These are phyloP conservation scores for Etheostoma nigrum DNA, from an alignment of 2,797 vertebrate genomes.

Conservation along the genomic window DNA sequence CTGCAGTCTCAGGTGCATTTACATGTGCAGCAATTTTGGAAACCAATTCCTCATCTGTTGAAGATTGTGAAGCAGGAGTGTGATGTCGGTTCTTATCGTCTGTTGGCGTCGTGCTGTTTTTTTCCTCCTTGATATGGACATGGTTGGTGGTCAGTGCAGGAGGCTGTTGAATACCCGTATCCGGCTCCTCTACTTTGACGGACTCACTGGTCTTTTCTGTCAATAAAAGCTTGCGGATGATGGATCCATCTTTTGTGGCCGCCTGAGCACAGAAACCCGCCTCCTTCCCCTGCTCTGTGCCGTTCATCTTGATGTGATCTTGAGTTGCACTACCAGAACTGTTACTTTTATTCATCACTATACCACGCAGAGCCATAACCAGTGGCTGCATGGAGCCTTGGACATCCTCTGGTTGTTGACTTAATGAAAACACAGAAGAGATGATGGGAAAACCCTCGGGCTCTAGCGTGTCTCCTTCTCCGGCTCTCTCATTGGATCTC, in stretches of 20 bases:
- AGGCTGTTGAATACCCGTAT: slow-evolving; percentile 33
- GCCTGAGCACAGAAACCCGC: neutral
- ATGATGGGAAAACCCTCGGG: slow-evolving; percentile 90
- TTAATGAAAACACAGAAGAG: slow-evolving; percentile 95
- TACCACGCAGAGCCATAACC: slow-evolving; percentile 76
- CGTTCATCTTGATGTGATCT: slow-evolving; percentile 33
- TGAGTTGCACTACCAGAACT: slow-evolving; percentile 10
- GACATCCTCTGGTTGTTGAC: slow-evolving; percentile 70
- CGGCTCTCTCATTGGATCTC: slow-evolving; percentile 1
- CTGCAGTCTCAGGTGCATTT: slow-evolving; percentile 9
- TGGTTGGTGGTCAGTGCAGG: slow-evolving; percentile 3
- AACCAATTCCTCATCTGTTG: slow-evolving; percentile 3
- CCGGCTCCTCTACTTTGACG: slow-evolving; percentile 56
- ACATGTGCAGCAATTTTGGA: neutral
- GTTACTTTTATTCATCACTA: slow-evolving; percentile 72
- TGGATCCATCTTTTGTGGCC: slow-evolving; percentile 15
- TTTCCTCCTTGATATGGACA: slow-evolving; percentile 58
- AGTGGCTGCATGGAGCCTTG: slow-evolving; percentile 74
- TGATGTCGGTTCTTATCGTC: neutral
- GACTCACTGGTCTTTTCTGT: slow-evolving; percentile 2
- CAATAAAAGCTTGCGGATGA: neutral
- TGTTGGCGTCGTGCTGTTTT: neutral
- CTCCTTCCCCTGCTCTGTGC: slow-evolving; percentile 19
- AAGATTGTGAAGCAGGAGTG: neutral
- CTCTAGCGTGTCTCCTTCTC: slow-evolving; percentile 33